These are phyloP conservation scores for Galeopterus variegatus DNA, from an alignment of 2,113 vertebrate genomes.

Conservation along the genomic window DNA sequence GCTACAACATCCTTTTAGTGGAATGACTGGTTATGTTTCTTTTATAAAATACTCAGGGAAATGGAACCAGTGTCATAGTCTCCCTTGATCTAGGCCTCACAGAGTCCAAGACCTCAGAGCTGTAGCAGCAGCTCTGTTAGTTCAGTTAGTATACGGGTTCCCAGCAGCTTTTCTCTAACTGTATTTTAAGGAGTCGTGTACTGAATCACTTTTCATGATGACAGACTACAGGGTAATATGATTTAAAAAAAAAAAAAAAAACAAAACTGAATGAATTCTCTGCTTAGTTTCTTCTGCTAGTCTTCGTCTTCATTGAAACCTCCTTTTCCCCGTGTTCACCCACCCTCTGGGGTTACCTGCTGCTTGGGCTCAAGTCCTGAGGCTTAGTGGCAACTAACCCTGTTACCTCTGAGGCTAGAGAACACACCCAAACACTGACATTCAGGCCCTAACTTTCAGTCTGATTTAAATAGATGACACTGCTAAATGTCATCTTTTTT, in stretches of 20 bases:
- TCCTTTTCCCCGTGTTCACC: not conserved
- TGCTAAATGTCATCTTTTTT: not conserved
- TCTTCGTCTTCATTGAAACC: not conserved
- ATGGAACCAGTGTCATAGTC: slow-evolving; percentile 25
- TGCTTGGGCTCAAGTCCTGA: not conserved
- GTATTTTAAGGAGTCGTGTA: slow-evolving; percentile 33
- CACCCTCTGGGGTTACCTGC: not conserved
- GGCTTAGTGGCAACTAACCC: not conserved
- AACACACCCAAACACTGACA: not conserved
- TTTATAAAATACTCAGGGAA: slow-evolving; percentile 40
- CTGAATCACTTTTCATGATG: slow-evolving; percentile 42
- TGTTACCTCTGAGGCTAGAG: not conserved
- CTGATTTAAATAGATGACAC: not conserved
- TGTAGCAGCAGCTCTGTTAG: not conserved
- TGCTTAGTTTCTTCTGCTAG: not conserved
- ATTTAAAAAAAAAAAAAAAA: not conserved
- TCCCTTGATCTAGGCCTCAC: not conserved
- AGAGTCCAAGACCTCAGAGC: not conserved
- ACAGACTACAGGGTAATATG: not conserved
- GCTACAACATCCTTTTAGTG: slow-evolving; percentile 30
- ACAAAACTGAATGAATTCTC: not conserved
- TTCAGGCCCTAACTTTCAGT: not conserved
- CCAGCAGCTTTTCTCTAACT: not conserved
- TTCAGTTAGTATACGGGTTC: not conserved
- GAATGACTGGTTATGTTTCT: not conserved